These are phyloP conservation scores for Aphidoletes aphidimyza DNA, from an alignment of 2,888 invertebrate genomes.

Conservation along the genomic window DNA sequence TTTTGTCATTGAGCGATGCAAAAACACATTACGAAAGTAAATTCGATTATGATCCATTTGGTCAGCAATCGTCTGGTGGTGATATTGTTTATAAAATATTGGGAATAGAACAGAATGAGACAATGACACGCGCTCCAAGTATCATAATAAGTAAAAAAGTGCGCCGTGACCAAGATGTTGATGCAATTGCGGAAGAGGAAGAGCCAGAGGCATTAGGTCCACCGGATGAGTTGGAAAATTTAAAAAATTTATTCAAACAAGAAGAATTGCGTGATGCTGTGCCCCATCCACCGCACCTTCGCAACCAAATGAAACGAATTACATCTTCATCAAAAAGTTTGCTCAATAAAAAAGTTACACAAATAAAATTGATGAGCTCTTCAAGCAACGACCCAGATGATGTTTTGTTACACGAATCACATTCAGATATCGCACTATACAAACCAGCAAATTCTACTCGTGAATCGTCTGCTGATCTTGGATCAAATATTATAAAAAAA, in stretches of 20 bases:
- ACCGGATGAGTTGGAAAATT: conserved; percentile 21
- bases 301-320: conserved; percentile 73
- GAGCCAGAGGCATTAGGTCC: background rate
- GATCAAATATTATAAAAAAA: conserved; percentile 61
- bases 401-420: conserved; percentile 67
- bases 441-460: conserved; percentile 59
- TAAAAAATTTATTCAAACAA: conserved; percentile 66
- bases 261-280: conserved; percentile 71
- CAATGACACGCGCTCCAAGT: conserved; percentile 58
- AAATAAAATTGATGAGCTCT: conserved; percentile 67
- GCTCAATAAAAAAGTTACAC: conserved; percentile 72
- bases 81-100: conserved; percentile 59
- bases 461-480: conserved; percentile 67
- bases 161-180: conserved; percentile 54
- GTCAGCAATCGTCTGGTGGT: conserved; percentile 43
- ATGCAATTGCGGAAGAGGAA: conserved; percentile 39
- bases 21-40: conserved; percentile 57
- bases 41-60: conserved; percentile 57
- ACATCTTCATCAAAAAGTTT: conserved; percentile 72
- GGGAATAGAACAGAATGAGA: conserved; percentile 59
- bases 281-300: conserved; percentile 64
- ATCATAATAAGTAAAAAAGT: conserved; percentile 59
- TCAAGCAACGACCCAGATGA: conserved; percentile 61
- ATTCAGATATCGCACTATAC: conserved; percentile 61
- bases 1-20: conserved; percentile 69